These are phyloP conservation scores for Ploceus nigricollis DNA, from an alignment of 2,113 vertebrate genomes.

Conservation along the genomic window DNA sequence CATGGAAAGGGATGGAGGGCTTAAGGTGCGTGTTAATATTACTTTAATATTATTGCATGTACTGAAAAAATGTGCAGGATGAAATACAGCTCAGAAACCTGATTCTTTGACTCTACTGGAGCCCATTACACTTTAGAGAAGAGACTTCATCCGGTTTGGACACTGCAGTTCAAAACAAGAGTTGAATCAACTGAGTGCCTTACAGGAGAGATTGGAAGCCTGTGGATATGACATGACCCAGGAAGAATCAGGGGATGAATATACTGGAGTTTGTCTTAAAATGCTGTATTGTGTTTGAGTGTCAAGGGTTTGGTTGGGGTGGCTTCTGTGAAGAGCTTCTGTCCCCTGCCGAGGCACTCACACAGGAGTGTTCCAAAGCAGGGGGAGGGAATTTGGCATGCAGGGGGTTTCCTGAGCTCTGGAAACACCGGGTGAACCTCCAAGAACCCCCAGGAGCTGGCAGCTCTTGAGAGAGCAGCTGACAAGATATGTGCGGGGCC, in stretches of 20 bases:
- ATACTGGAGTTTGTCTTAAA: neutral
- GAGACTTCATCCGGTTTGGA: neutral
- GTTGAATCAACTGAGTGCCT: neutral
- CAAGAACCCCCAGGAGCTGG: neutral
- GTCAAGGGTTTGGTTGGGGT: neutral
- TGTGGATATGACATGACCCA: neutral
- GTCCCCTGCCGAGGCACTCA: fast-evolving
- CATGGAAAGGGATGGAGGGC: neutral
- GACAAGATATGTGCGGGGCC: too few relatives aligned
- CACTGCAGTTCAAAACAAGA: neutral
- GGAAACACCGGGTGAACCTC: neutral
- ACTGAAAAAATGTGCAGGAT: neutral
- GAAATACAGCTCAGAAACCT: neutral
- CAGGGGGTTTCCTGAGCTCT: neutral
- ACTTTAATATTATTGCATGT: neutral
- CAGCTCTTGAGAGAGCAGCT: neutral
- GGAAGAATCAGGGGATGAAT: neutral
- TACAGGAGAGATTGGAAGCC: fast-evolving
- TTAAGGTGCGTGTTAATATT: neutral
- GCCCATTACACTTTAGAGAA: neutral
- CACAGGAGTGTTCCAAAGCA: fast-evolving
- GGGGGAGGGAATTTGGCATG: neutral
- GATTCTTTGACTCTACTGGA: neutral
- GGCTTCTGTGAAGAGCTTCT: neutral
- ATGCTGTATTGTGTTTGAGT: neutral